phyloP scores from a whole-genome alignment of 2,797 vertebrate species.

The Molothrus ater region DNA sequence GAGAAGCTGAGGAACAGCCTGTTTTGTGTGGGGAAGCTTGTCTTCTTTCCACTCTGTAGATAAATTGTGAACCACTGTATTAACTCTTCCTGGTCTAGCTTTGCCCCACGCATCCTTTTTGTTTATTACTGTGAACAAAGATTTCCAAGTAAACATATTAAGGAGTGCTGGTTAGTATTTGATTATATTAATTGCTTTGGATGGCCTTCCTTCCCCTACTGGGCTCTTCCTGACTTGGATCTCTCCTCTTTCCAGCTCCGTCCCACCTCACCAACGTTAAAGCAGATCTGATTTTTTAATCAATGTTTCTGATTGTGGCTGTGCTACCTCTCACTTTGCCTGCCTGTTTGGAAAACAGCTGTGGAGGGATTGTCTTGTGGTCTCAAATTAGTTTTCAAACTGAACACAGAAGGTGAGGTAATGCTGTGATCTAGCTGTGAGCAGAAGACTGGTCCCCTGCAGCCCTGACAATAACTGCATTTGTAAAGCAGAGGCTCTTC shows the following conservation, averaged over 20 bases:
- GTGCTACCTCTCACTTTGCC: not conserved
- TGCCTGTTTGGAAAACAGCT: slow-evolving; percentile 24
- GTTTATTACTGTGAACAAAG: not conserved
- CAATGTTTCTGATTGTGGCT: not conserved
- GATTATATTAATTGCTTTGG: not conserved
- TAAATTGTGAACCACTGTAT: not conserved
- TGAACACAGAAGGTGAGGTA: slow-evolving; percentile 33
- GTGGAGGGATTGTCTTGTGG: not conserved
- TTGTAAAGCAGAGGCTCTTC: not conserved
- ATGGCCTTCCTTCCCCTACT: not conserved
- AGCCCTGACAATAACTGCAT: not conserved
- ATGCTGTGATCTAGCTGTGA: slow-evolving; percentile 1
- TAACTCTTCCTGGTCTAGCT: not conserved
- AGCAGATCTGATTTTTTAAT: not conserved
- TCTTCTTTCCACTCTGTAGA: not conserved
- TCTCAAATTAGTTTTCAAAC: slow-evolving; percentile 22
- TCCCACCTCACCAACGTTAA: not conserved
- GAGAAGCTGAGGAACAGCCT: not conserved
- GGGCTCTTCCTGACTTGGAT: not conserved
- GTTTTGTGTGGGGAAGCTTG: not conserved
- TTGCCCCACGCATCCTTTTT: not conserved
- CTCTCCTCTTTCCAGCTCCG: not conserved
- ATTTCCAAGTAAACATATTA: not conserved
- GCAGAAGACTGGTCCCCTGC: slow-evolving; percentile 10
- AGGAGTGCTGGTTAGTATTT: not conserved